A percentile compares a stretch with the other conserved stretches of the same genome.
Conservation (phyloP, 2,113 vertebrate genomes). For the Sterna hirundo region DNA sequence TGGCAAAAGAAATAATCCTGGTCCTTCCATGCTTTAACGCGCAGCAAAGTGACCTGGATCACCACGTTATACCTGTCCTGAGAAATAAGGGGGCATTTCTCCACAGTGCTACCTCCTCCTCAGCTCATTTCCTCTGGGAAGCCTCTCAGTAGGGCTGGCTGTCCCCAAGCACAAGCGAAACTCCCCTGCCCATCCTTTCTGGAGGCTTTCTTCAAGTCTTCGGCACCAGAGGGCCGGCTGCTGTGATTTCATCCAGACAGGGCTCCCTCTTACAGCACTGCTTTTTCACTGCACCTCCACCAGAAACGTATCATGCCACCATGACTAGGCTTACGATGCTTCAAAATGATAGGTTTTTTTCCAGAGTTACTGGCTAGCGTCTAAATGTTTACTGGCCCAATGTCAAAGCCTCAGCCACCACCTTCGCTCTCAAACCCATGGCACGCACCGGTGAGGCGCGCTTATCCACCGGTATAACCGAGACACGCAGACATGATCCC, state of each 20-base stretch:
- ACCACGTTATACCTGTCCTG: background rate
- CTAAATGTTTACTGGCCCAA: background rate
- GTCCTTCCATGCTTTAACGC: background rate
- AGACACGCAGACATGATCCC: background rate
- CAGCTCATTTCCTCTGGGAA: background rate
- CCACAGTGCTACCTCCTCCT: background rate
- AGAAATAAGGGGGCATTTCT: background rate
- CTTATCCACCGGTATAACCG: background rate
- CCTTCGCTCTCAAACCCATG: background rate
- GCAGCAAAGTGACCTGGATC: background rate
- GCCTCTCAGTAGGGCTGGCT: background rate
- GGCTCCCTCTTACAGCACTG: background rate
- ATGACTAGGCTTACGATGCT: rapidly evolving
- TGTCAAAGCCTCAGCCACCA: background rate
- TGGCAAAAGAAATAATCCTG: background rate
- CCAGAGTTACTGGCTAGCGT: background rate
- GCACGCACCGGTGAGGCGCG: background rate
- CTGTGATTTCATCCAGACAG: background rate
- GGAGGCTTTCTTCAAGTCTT: background rate
- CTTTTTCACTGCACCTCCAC: background rate
- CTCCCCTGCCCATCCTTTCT: background rate
- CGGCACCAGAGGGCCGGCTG: rapidly evolving
- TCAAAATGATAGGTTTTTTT: background rate
- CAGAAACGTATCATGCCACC: background rate
- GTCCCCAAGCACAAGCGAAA: background rate